These are phyloP conservation scores for Plagiodera versicolora DNA, from an alignment of 2,888 invertebrate genomes.

Conservation along the genomic window DNA sequence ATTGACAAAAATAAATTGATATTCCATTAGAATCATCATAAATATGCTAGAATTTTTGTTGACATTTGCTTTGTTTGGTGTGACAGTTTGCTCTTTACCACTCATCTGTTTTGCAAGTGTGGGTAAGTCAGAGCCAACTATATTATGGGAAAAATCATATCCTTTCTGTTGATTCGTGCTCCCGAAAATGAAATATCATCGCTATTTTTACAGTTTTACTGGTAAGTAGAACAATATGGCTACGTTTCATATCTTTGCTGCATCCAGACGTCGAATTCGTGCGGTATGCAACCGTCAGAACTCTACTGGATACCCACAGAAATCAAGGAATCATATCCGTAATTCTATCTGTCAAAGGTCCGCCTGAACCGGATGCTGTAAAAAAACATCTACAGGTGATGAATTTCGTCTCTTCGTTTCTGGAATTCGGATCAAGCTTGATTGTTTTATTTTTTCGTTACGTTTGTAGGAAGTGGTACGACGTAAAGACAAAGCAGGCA, in stretches of 20 bases:
- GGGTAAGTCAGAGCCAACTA: conserved; percentile 39
- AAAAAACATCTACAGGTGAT: conserved; percentile 49
- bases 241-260: conserved; percentile 43
- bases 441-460: too few species aligned
- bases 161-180: too few species aligned
- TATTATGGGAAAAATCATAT: neutral
- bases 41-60: conserved; percentile 43
- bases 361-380: conserved; percentile 49
- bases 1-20: neutral
- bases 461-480: conserved; percentile 59
- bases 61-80: conserved; percentile 41
- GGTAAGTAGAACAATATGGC: conserved; percentile 45
- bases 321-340: conserved; percentile 76
- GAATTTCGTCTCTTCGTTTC: too few species aligned
- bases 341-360: conserved; percentile 64
- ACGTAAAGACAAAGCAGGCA: conserved; percentile 62
- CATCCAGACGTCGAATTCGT: conserved; percentile 52
- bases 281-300: conserved; percentile 58
- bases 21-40: conserved; percentile 2
- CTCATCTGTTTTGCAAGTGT: conserved; percentile 40
- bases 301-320: conserved; percentile 70
- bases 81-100: conserved; percentile 40
- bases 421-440: too few species aligned
- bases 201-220: conserved; percentile 42
- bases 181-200: too few species aligned